Conservation (phyloP, 2,797 vertebrate genomes). For the Poeciliopsis presidionis region DNA sequence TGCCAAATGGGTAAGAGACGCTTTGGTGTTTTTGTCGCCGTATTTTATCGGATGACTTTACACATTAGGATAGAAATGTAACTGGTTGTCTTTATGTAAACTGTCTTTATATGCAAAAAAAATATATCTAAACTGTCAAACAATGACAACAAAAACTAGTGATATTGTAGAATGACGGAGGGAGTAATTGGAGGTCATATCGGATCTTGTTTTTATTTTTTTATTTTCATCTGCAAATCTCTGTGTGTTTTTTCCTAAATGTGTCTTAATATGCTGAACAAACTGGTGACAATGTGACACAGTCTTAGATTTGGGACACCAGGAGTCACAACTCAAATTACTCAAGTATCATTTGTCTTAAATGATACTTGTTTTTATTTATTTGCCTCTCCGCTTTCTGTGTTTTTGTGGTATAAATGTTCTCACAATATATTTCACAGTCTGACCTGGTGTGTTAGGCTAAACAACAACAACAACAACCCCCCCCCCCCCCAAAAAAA, state of each 20-base stretch:
- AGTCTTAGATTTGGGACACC: not conserved
- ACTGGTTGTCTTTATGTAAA: not conserved
- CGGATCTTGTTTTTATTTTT: not conserved
- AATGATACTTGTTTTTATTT: not conserved
- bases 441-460: too few species aligned
- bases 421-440: not conserved
- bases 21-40: not conserved
- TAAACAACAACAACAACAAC: too few species aligned
- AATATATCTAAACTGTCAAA: not conserved
- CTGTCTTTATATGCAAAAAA: not conserved
- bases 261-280: not conserved
- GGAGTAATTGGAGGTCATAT: not conserved
- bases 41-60: not conserved
- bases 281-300: not conserved
- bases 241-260: not conserved
- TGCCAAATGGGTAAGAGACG: conserved; percentile 66
- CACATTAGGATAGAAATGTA: not conserved
- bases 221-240: not conserved
- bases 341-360: not conserved
- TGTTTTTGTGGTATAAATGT: not conserved
- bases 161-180: not conserved
- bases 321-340: not conserved
- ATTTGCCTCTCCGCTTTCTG: not conserved
- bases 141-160: not conserved
- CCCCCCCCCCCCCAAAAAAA: too few species aligned